Conservation (phyloP, 2,113 vertebrate genomes). For the Ginglymostoma cirratum region DNA sequence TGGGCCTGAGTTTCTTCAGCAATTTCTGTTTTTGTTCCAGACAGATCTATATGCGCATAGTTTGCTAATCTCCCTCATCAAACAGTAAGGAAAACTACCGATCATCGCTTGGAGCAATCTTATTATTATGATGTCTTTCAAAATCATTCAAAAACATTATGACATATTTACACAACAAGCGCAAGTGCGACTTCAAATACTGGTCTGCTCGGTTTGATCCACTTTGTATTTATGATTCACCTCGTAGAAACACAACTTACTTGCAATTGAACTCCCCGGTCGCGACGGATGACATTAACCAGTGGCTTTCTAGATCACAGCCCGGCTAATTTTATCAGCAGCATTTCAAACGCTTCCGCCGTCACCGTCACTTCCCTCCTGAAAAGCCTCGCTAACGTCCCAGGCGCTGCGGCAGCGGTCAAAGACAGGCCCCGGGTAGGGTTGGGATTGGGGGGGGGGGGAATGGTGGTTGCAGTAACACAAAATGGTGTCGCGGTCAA, state of each 20-base stretch:
- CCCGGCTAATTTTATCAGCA: not conserved
- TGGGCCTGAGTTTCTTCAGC: too few species aligned
- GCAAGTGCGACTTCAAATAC: not conserved
- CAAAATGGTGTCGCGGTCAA: slow-evolving; percentile 24
- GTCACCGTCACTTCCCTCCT: not conserved
- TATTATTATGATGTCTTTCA: not conserved
- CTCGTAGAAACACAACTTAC: not conserved
- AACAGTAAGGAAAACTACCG: not conserved
- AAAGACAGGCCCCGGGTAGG: not conserved
- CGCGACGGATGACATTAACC: not conserved
- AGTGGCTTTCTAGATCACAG: not conserved
- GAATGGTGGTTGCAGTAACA: not conserved
- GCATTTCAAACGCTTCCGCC: not conserved
- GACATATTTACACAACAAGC: not conserved
- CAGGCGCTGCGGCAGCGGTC: not conserved
- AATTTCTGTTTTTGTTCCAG: too few species aligned
- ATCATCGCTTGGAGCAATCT: not conserved
- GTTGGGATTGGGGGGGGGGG: too few species aligned
- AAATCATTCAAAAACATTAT: not conserved
- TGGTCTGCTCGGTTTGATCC: not conserved
- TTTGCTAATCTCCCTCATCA: not conserved
- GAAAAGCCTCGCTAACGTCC: not conserved
- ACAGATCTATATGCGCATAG: not conserved
- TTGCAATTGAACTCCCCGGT: not conserved
- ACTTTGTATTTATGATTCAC: not conserved